These are phyloP conservation scores for Falco novaeseelandiae DNA, from an alignment of 2,797 vertebrate species.

Conservation along the genomic window DNA sequence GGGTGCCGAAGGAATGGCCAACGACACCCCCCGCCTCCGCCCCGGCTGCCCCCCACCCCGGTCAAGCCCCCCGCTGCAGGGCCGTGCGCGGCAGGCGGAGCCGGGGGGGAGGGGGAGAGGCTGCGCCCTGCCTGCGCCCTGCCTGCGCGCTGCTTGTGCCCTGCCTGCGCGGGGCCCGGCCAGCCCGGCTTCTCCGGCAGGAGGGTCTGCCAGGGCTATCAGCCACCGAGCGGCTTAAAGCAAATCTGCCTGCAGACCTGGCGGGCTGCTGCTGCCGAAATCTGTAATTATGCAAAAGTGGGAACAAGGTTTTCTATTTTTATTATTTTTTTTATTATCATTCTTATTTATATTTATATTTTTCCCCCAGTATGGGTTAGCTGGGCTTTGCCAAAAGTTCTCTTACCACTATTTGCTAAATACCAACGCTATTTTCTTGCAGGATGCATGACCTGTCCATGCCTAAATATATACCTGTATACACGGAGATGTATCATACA, in stretches of 20 bases:
- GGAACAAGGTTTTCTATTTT: neutral
- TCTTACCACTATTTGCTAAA: neutral
- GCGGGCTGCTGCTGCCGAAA: slow-evolving; percentile 29
- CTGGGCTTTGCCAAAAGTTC: slow-evolving; percentile 30
- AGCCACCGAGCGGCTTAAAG: slow-evolving; percentile 35
- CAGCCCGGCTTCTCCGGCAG: neutral
- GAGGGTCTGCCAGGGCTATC: neutral
- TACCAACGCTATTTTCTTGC: neutral
- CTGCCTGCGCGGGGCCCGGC: neutral
- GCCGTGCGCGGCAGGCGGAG: neutral
- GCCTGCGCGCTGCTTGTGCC: neutral
- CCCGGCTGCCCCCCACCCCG: neutral
- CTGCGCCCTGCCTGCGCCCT: neutral
- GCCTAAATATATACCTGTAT: slow-evolving; percentile 6
- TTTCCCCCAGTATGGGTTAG: fast-evolving
- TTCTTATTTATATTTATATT: neutral
- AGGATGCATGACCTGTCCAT: neutral
- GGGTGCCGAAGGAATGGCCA: neutral
- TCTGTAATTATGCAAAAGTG: slow-evolving; percentile 10
- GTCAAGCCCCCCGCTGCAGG: neutral
- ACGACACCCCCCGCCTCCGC: neutral
- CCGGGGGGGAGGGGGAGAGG: too few species aligned
- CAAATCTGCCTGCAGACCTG: neutral
- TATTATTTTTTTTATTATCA: too few species aligned
- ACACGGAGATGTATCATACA: neutral